Evolutionary conservation across 35 echinoderm and acorn worm species (phyloP).

Genomic region (Hemicentrotus pulcherrimus): DNA sequence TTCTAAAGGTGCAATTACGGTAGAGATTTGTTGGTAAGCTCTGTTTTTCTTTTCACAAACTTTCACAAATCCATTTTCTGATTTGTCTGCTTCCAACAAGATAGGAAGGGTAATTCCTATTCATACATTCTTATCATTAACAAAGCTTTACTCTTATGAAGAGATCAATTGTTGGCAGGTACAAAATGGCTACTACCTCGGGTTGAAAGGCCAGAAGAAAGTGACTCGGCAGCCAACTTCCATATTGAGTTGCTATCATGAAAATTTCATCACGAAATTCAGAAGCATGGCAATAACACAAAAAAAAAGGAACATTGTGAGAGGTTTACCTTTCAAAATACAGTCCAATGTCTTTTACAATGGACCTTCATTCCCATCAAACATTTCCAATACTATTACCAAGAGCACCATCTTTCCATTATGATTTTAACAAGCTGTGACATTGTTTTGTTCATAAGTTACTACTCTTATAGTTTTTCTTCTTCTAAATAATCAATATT

Average conservation of each 20-base stretch:
- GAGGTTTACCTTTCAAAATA: background rate
- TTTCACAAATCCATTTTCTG: background rate
- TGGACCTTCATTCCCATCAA: background rate
- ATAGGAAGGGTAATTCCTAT: background rate
- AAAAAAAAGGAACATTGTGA: background rate
- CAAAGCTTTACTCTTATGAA: background rate
- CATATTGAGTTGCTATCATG: background rate
- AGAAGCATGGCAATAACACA: background rate
- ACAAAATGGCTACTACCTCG: background rate
- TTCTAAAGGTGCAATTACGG: no score
- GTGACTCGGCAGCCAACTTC: background rate
- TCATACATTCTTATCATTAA: background rate
- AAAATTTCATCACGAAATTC: background rate
- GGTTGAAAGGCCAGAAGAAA: background rate
- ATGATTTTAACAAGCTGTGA: background rate
- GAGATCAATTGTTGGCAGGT: background rate
- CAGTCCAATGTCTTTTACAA: background rate
- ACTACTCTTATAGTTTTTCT: background rate
- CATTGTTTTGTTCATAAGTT: background rate
- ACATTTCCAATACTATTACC: background rate
- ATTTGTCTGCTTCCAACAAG: background rate
- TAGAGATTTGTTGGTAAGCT: no score
- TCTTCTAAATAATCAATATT: background rate
- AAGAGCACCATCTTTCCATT: background rate
- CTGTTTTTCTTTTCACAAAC: no score